Evolutionary conservation across 2,113 vertebrate species (phyloP).

Genomic region (Anas platyrhynchos): DNA sequence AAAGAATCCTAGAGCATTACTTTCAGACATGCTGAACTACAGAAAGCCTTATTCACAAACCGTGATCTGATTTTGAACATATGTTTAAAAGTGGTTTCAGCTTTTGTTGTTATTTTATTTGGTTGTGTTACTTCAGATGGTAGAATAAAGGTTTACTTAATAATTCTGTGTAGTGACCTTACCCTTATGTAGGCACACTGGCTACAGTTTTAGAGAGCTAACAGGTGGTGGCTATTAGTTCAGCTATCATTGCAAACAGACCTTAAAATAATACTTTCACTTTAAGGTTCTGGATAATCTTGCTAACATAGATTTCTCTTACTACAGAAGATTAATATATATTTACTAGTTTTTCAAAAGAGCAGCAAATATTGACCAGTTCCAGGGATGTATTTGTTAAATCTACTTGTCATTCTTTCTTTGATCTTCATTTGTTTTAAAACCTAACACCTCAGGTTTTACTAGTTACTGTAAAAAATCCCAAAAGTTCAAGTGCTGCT

Average conservation of each 20-base stretch:
- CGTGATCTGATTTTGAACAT: accelerated
- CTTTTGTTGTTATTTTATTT: neutral
- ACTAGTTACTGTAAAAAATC: slow-evolving; percentile 41
- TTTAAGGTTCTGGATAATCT: neutral
- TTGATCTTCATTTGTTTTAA: slow-evolving; percentile 75
- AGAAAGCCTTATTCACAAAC: neutral
- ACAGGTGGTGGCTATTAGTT: slow-evolving; percentile 10
- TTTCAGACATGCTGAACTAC: neutral
- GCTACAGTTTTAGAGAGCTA: neutral
- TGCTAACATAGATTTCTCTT: neutral
- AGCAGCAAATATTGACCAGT: slow-evolving; percentile 28
- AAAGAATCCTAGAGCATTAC: neutral
- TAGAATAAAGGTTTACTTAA: neutral
- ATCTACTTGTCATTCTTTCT: slow-evolving; percentile 69
- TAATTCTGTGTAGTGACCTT: neutral
- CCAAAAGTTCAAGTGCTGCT: slow-evolving; percentile 80
- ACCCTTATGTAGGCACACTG: neutral
- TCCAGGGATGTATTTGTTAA: slow-evolving; percentile 28
- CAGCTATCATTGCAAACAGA: neutral
- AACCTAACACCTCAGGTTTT: neutral
- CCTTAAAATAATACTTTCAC: neutral
- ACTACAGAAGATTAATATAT: slow-evolving; percentile 41
- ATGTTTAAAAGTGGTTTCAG: neutral
- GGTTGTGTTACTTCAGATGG: neutral
- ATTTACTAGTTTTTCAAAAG: slow-evolving; percentile 57